phyloP scores from a whole-genome alignment of 2,113 vertebrate genomes.

The Apodemus sylvaticus region DNA sequence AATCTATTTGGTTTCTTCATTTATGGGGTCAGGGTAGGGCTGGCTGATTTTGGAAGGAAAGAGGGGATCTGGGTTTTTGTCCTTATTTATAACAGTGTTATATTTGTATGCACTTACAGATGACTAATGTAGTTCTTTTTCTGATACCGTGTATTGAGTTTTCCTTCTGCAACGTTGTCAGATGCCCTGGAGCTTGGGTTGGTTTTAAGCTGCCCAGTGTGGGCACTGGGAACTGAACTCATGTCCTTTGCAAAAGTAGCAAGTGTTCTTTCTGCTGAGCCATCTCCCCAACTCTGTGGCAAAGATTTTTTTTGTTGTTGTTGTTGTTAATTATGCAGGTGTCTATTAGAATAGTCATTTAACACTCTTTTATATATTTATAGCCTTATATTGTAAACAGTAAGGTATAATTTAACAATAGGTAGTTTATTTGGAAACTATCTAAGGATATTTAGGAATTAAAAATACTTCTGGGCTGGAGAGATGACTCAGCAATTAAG shows the following conservation, averaged over 20 bases:
- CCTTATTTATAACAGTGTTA: neutral
- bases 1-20: neutral
- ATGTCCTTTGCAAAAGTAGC: neutral
- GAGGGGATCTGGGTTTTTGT: neutral
- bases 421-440: neutral
- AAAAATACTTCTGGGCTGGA: neutral
- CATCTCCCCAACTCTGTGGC: neutral
- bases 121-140: neutral
- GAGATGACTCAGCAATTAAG: too few relatives aligned
- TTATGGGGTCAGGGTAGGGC: neutral
- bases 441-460: constrained; percentile 17
- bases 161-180: neutral
- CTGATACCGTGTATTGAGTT: neutral
- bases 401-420: neutral
- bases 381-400: neutral
- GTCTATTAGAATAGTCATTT: neutral
- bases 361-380: neutral
- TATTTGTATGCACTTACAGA: neutral
- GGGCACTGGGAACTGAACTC: neutral
- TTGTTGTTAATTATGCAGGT: neutral
- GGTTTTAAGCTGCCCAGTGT: neutral
- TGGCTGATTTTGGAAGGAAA: neutral
- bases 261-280: neutral
- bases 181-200: neutral
- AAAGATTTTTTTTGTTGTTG: neutral